Evolutionary conservation across 2,888 invertebrate genomes (phyloP).

Genomic region (Erebia ligea): DNA sequence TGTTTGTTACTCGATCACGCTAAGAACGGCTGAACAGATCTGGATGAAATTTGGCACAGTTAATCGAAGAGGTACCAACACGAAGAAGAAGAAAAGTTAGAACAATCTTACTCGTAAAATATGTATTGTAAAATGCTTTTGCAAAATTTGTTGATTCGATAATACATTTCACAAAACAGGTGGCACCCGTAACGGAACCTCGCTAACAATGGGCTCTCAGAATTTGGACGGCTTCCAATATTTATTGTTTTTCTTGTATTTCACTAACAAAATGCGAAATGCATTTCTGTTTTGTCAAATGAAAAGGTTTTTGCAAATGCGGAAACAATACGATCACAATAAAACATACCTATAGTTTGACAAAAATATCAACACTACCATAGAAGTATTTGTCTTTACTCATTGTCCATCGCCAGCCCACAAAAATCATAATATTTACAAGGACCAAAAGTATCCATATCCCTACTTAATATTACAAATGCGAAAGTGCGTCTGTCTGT

Average conservation of each 20-base stretch:
- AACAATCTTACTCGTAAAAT: too few species aligned
- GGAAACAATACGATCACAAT: background rate
- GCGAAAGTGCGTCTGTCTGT: too few species aligned
- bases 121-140: too few species aligned
- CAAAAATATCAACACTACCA: background rate
- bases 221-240: conserved; percentile 22
- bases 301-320: conserved; percentile 3
- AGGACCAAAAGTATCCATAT: too few species aligned
- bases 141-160: background rate
- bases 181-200: conserved; percentile 7
- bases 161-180: conserved; percentile 17
- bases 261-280: conserved; percentile 22
- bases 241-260: conserved; percentile 21
- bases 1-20: too few species aligned
- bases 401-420: too few species aligned
- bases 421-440: background rate
- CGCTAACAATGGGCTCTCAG: conserved; percentile 15
- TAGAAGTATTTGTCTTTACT: too few species aligned
- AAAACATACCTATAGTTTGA: background rate
- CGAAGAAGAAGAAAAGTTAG: too few species aligned
- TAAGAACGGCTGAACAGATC: too few species aligned
- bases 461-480: too few species aligned
- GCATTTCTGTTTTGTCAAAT: conserved; percentile 9
- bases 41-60: too few species aligned
- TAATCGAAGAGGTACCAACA: too few species aligned